Evolutionary conservation across 2,888 invertebrate species (phyloP).

Genomic region (Hirudinaria manillensis): DNA sequence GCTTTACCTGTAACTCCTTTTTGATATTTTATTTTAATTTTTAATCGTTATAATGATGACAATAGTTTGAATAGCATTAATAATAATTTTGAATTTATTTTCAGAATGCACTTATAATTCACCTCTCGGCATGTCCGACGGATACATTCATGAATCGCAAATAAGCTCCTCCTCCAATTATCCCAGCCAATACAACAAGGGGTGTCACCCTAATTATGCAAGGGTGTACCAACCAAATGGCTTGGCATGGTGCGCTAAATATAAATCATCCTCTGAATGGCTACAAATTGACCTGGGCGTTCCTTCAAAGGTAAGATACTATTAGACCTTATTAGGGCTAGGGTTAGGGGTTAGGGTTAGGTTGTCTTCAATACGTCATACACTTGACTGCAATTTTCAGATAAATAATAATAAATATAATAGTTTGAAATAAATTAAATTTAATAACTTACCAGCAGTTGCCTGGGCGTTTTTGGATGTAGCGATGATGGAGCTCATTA

Average conservation of each 20-base stretch:
- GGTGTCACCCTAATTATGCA: constrained; percentile 56
- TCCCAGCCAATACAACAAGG: constrained; percentile 31
- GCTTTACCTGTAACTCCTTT: too few relatives aligned
- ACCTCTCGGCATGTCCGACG: constrained; percentile 33
- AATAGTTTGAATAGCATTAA: too few relatives aligned
- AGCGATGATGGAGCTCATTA: too few relatives aligned
- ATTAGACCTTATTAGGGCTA: not conserved
- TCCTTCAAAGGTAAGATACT: constrained; percentile 53
- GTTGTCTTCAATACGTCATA: not conserved
- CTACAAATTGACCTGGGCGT: constrained; percentile 58
- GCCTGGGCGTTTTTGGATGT: too few relatives aligned
- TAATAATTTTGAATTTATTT: too few relatives aligned
- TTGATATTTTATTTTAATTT: too few relatives aligned
- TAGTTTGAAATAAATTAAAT: not conserved
- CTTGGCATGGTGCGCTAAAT: constrained; percentile 58
- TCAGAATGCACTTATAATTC: constrained; percentile 30
- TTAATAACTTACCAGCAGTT: too few relatives aligned
- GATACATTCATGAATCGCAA: constrained; percentile 32
- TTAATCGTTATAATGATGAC: too few relatives aligned
- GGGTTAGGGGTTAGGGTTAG: too few relatives aligned
- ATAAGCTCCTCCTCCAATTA: constrained; percentile 34
- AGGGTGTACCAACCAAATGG: constrained; percentile 56
- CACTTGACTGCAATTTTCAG: too few relatives aligned
- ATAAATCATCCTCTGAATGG: constrained; percentile 57
- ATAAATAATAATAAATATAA: not conserved